Evolutionary conservation across 1,140 invertebrate genomes (phyloP).

Genomic region (Drosophila oshimai): DNA sequence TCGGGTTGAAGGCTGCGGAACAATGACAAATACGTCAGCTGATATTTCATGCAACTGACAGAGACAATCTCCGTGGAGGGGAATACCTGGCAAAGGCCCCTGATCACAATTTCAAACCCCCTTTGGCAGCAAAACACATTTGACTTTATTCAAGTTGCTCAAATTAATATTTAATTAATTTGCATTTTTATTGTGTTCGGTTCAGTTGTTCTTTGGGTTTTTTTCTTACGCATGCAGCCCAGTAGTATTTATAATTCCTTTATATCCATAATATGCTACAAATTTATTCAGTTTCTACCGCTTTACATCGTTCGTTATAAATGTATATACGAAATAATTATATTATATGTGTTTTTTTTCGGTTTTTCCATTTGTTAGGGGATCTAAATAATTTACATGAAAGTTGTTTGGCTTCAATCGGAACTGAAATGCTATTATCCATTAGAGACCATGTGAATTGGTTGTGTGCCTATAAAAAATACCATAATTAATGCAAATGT

Average conservation of each 20-base stretch:
- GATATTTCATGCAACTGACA: constrained; percentile 25
- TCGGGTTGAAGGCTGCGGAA: not conserved
- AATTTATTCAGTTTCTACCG: constrained; percentile 54
- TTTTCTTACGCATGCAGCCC: constrained; percentile 66
- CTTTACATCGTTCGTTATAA: constrained; percentile 55
- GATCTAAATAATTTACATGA: constrained; percentile 55
- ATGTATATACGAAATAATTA: constrained; percentile 29
- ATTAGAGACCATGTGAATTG: constrained; percentile 9
- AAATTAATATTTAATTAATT: constrained; percentile 80
- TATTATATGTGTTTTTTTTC: constrained; percentile 5
- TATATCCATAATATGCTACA: constrained; percentile 61
- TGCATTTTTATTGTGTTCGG: constrained; percentile 61
- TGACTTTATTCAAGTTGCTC: constrained; percentile 40
- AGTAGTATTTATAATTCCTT: constrained; percentile 49
- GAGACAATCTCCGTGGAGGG: constrained; percentile 8
- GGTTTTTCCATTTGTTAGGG: constrained; percentile 5
- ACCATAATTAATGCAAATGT: constrained; percentile 25
- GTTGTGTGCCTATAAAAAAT: constrained; percentile 5
- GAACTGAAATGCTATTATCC: constrained; percentile 24
- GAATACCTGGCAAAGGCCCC: constrained; percentile 3
- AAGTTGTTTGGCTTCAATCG: constrained; percentile 30
- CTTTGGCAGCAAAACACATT: constrained; percentile 3
- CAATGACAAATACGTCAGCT: constrained; percentile 53
- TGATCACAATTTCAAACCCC: not conserved
- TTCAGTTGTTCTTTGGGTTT: constrained; percentile 35